Percentiles rank a stretch among this genome's conserved stretches.
phyloP scores from a whole-genome alignment of 2,113 vertebrate species.

The human region GRCh38 chr3:146449501-146450000 shows the following conservation, averaged over 20 bases:
- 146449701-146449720: not conserved
- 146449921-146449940: not conserved
- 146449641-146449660: not conserved
- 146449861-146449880: not conserved
- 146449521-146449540: not conserved
- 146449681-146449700: not conserved
- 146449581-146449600: not conserved
- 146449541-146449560: not conserved
- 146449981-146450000: not conserved
- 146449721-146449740: not conserved
- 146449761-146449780: not conserved
- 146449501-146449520: not conserved
- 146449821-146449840: no score
- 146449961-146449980: not conserved
- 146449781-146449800: not conserved
- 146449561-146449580: not conserved
- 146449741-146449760: not conserved
- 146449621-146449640: not conserved
- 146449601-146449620: not conserved
- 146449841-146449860: not conserved
- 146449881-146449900: not conserved
- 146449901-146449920: not conserved
- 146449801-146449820: not conserved
- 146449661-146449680: conserved; percentile 3
- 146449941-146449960: not conserved